Conservation (phyloP, 2,888 invertebrate species). For the Palloptera scutellata region DNA sequence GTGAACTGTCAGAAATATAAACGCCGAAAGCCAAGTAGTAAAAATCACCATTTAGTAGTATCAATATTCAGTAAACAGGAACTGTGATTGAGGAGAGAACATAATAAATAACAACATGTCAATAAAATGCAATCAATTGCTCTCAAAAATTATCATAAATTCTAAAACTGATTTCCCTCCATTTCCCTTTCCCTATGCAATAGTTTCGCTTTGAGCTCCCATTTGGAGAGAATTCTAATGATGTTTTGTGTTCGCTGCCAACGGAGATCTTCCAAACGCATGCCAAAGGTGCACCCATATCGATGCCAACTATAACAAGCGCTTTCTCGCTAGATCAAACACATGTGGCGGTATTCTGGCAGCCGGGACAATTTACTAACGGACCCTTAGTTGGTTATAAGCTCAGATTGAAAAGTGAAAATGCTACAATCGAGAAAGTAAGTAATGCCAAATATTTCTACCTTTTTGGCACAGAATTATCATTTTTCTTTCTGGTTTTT, state of each 20-base stretch:
- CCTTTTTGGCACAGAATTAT: background rate
- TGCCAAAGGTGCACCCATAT: slow-evolving; percentile 78
- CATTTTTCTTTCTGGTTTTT: background rate
- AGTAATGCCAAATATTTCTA: slow-evolving; percentile 17
- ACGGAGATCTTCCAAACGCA: slow-evolving; percentile 80
- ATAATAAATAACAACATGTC: too few relatives aligned
- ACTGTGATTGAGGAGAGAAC: too few relatives aligned
- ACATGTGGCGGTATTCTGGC: slow-evolving; percentile 88
- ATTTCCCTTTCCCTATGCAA: slow-evolving; percentile 4
- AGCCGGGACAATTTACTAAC: slow-evolving; percentile 84
- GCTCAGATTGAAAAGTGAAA: slow-evolving; percentile 70
- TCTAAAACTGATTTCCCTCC: too few relatives aligned
- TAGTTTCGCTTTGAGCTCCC: slow-evolving; percentile 89
- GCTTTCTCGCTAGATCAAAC: slow-evolving; percentile 82
- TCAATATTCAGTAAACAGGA: too few relatives aligned
- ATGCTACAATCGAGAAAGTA: slow-evolving; percentile 74
- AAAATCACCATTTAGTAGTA: too few relatives aligned
- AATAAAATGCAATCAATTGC: too few relatives aligned
- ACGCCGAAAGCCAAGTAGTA: too few relatives aligned
- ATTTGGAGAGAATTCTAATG: slow-evolving; percentile 73
- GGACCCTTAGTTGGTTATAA: slow-evolving; percentile 89
- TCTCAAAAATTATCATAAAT: too few relatives aligned
- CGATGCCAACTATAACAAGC: slow-evolving; percentile 77
- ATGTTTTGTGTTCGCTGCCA: slow-evolving; percentile 76
- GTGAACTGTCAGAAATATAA: too few relatives aligned